phyloP scores from a whole-genome alignment of 2,113 vertebrate species.

The Puma concolor region DNA sequence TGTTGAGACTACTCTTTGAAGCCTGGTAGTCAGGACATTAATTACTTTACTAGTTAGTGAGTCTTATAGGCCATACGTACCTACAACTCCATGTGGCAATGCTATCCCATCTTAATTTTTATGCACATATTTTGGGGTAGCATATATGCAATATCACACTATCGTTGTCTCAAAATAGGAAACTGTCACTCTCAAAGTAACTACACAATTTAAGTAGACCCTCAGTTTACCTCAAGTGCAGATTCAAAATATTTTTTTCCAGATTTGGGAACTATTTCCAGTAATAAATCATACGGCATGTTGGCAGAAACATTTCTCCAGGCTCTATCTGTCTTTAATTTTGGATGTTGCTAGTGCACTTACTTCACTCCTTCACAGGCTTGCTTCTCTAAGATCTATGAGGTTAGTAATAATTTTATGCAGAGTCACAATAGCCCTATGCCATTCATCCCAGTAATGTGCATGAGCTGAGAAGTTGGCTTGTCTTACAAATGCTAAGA shows the following conservation, averaged over 20 bases:
- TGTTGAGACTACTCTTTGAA: not conserved
- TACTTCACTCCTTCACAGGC: not conserved
- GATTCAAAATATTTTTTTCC: slow-evolving; percentile 52
- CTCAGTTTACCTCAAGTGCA: slow-evolving; percentile 40
- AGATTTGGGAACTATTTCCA: slow-evolving; percentile 17
- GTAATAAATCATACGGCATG: not conserved
- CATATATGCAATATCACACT: not conserved
- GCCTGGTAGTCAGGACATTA: not conserved
- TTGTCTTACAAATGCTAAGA: slow-evolving; percentile 59
- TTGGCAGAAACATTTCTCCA: slow-evolving; percentile 44
- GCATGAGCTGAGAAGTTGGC: not conserved
- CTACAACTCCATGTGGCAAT: not conserved
- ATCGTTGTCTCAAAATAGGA: not conserved
- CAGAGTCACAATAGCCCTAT: slow-evolving; percentile 48
- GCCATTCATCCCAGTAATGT: slow-evolving; percentile 41
- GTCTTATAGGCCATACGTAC: not conserved
- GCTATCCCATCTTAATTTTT: not conserved
- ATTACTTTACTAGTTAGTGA: not conserved
- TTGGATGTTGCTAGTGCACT: slow-evolving; percentile 4
- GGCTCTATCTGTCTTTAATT: slow-evolving; percentile 57
- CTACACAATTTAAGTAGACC: not conserved
- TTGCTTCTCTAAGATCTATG: not conserved
- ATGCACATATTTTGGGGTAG: not conserved
- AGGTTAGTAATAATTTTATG: slow-evolving; percentile 34
- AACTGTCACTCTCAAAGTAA: not conserved